Evolutionary conservation across 2,797 vertebrate genomes (phyloP).

Genomic region (Pitangus sulphuratus): DNA sequence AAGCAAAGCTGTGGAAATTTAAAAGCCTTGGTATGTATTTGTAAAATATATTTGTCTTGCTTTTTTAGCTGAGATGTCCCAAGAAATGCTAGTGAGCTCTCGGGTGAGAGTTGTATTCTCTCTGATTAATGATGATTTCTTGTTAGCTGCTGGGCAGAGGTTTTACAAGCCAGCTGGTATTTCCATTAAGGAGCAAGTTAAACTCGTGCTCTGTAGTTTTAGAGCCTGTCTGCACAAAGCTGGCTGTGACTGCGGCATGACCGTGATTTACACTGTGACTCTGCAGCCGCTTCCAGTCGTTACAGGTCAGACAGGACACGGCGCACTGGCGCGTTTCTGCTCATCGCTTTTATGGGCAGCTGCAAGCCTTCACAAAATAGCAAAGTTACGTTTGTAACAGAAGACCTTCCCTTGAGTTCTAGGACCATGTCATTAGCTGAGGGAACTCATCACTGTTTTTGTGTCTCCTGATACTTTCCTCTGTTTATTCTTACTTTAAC

Average conservation of each 20-base stretch:
- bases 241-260: not conserved
- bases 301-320: not conserved
- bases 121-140: not conserved
- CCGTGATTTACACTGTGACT: not conserved
- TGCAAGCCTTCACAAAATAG: not conserved
- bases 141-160: conserved; percentile 5
- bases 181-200: not conserved
- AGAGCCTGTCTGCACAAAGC: not conserved
- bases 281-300: not conserved
- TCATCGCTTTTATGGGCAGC: not conserved
- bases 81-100: not conserved
- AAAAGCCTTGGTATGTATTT: not conserved
- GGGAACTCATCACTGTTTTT: not conserved
- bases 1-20: not conserved
- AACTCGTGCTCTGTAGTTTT: not conserved
- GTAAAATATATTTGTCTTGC: not conserved
- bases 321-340: not conserved
- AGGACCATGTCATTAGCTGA: not conserved
- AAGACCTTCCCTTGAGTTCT: not conserved
- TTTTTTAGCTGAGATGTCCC: not conserved
- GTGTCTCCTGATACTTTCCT: not conserved
- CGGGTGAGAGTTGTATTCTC: not conserved
- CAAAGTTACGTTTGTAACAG: not conserved
- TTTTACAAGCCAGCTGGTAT: not conserved
- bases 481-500: not conserved